Conservation (phyloP, 2,888 invertebrate species). For the Nudaria mundana region DNA sequence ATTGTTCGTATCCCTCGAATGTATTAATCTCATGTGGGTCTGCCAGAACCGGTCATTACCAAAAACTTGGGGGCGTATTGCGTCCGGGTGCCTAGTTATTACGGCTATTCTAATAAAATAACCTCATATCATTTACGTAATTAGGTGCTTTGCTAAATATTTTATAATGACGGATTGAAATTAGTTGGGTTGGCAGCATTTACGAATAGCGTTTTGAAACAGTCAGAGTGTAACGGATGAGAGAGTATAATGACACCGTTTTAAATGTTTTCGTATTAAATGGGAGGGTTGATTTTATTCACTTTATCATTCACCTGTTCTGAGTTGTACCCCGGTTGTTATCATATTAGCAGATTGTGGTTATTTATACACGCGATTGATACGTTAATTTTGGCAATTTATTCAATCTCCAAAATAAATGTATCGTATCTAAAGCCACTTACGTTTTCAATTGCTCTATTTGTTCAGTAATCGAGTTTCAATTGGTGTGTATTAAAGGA, state of each 20-base stretch:
- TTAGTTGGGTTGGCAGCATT: conserved; percentile 62
- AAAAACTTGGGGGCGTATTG: conserved; percentile 76
- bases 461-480: no score
- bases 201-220: conserved; percentile 47
- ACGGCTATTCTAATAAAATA: conserved; percentile 76
- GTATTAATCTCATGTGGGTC: conserved; percentile 77
- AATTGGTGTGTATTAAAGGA: no score
- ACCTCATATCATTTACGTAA: conserved; percentile 74
- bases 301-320: conserved; percentile 41
- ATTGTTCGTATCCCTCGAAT: conserved; percentile 72
- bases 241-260: conserved; percentile 50
- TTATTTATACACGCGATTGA: no score
- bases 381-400: no score
- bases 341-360: conserved; percentile 48
- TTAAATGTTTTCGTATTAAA: conserved; percentile 45
- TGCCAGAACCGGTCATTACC: conserved; percentile 73
- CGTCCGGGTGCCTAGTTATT: conserved; percentile 77
- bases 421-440: no score
- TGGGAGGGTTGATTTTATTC: conserved; percentile 36
- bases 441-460: no score
- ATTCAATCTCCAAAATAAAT: no score
- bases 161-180: conserved; percentile 73
- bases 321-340: conserved; percentile 49
- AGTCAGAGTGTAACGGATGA: conserved; percentile 42
- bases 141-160: conserved; percentile 79